phyloP scores from a whole-genome alignment of 2,113 vertebrate genomes.

The Dasyurus viverrinus region DNA sequence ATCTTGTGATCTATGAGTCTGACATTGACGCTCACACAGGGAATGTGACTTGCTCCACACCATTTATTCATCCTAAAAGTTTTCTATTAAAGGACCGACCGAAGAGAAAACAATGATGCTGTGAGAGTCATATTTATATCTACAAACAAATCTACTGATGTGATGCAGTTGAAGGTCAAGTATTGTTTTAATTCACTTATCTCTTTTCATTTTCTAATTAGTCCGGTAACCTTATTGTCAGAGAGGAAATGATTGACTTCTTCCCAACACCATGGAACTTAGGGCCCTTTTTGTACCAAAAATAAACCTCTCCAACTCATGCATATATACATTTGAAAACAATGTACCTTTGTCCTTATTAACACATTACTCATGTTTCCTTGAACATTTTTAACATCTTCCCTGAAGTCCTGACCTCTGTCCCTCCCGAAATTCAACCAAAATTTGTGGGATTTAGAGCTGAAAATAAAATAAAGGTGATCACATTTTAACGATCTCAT shows the following conservation, averaged over 20 bases:
- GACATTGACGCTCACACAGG: background rate
- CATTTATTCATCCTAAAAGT: background rate
- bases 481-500: background rate
- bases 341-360: background rate
- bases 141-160: conserved; percentile 70
- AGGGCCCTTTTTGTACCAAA: background rate
- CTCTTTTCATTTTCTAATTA: conserved; percentile 75
- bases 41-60: background rate
- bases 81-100: conserved; percentile 62
- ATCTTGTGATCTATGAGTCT: background rate
- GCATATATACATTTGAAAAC: background rate
- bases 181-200: conserved; percentile 52
- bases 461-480: background rate
- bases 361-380: background rate
- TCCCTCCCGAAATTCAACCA: background rate
- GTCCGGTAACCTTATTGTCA: conserved; percentile 34
- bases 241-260: conserved; percentile 38
- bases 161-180: conserved; percentile 69
- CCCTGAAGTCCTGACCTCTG: background rate
- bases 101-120: conserved; percentile 63
- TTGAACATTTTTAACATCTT: conserved; percentile 1
- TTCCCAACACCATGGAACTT: background rate
- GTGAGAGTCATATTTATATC: conserved; percentile 33
- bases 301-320: background rate
- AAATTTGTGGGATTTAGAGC: background rate